These are phyloP conservation scores for Enteromius viviparus DNA, from an alignment of 2,797 vertebrate genomes.

Conservation along the genomic window DNA sequence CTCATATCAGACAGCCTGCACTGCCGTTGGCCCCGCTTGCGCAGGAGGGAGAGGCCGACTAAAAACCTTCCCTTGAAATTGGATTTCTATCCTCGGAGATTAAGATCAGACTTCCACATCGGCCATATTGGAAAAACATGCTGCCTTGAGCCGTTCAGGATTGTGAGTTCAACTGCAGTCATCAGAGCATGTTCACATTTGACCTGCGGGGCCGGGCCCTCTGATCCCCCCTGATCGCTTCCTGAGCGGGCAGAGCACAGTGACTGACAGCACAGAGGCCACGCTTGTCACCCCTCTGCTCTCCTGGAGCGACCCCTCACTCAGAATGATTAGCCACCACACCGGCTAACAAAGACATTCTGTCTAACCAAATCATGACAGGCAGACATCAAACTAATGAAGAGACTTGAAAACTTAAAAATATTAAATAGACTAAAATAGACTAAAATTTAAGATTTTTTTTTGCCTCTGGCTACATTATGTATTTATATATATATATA, in stretches of 20 bases:
- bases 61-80: slow-evolving; percentile 80
- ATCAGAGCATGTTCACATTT: slow-evolving; percentile 70
- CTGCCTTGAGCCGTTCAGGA: slow-evolving; percentile 62
- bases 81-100: slow-evolving; percentile 83
- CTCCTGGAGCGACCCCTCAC: slow-evolving; percentile 58
- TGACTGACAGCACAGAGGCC: slow-evolving; percentile 63
- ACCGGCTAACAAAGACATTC: slow-evolving; percentile 59
- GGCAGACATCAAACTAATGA: slow-evolving; percentile 34
- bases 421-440: background rate
- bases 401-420: slow-evolving; percentile 6
- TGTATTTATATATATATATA: background rate
- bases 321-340: slow-evolving; percentile 54
- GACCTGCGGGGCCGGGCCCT: slow-evolving; percentile 64
- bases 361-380: slow-evolving; percentile 48
- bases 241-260: slow-evolving; percentile 61
- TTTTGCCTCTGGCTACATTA: background rate
- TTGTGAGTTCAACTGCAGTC: slow-evolving; percentile 59
- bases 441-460: too few relatives aligned
- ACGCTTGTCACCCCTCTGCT: slow-evolving; percentile 68
- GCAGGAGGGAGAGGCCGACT: slow-evolving; percentile 67
- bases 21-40: slow-evolving; percentile 61
- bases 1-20: slow-evolving; percentile 67
- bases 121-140: slow-evolving; percentile 78
- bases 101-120: slow-evolving; percentile 76
- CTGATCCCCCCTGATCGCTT: slow-evolving; percentile 68